phyloP scores from a whole-genome alignment of 2,888 invertebrate genomes.

The Sphecodes monilicornis region DNA sequence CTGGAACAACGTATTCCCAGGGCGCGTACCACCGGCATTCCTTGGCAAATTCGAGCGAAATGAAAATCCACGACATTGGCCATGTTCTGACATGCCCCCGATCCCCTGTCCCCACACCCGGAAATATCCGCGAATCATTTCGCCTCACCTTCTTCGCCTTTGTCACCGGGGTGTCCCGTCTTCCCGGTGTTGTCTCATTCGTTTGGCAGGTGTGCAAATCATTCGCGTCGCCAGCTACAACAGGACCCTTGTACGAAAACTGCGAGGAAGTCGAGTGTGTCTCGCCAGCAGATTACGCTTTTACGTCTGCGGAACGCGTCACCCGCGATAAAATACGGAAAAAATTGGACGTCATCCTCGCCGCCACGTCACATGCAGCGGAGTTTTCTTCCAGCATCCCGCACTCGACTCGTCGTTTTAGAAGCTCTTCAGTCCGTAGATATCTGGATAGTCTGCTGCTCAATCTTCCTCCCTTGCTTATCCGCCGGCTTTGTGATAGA shows the following conservation, averaged over 20 bases:
- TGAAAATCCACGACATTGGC: slow-evolving; percentile 61
- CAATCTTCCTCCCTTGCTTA: slow-evolving; percentile 6
- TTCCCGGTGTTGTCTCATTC: slow-evolving; percentile 8
- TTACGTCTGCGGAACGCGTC: slow-evolving; percentile 32
- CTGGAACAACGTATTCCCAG: slow-evolving; percentile 38
- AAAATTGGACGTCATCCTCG: slow-evolving; percentile 16
- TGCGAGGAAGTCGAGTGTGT: slow-evolving; percentile 56
- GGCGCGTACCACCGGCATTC: slow-evolving; percentile 11
- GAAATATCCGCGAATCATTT: slow-evolving; percentile 57
- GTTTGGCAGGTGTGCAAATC: slow-evolving; percentile 59
- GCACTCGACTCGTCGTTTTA: slow-evolving; percentile 5
- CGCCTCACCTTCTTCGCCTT: background rate
- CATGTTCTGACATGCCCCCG: slow-evolving; percentile 45
- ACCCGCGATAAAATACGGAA: slow-evolving; percentile 18
- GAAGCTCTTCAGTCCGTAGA: slow-evolving; percentile 7
- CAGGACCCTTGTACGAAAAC: slow-evolving; percentile 50
- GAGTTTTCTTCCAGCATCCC: background rate
- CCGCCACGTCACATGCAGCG: background rate
- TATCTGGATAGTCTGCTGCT: background rate
- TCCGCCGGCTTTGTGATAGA: background rate
- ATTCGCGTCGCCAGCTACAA: slow-evolving; percentile 62
- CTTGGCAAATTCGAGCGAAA: slow-evolving; percentile 55
- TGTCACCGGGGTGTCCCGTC: background rate
- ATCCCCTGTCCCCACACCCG: background rate
- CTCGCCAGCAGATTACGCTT: slow-evolving; percentile 55